Percentiles rank a stretch among this genome's conserved stretches.
These are phyloP conservation scores for Macaria notata DNA, from an alignment of 2,888 invertebrate species.

Conservation along the genomic window DNA sequence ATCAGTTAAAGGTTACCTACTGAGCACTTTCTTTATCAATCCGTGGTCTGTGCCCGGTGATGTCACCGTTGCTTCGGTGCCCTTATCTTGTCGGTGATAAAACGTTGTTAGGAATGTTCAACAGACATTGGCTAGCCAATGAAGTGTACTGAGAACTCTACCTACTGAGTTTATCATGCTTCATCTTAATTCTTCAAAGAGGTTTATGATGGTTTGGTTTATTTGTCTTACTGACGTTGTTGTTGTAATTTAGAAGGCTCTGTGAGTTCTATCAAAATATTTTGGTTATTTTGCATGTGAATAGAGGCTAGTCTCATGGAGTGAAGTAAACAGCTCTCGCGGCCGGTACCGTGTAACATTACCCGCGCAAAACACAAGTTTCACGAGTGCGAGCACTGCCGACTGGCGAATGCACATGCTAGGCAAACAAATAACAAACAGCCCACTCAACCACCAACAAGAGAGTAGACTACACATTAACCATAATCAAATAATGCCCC, in stretches of 20 bases:
- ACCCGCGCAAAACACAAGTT: constrained; percentile 35
- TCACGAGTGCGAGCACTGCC: constrained; percentile 38
- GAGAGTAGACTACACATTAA: too few relatives aligned
- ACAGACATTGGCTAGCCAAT: constrained; percentile 47
- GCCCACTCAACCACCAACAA: too few relatives aligned
- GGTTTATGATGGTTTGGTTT: constrained; percentile 11
- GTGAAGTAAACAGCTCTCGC: too few relatives aligned
- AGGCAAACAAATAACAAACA: too few relatives aligned
- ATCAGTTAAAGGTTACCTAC: constrained; percentile 67
- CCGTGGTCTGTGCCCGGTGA: constrained; percentile 63
- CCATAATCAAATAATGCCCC: too few relatives aligned
- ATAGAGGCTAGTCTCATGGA: too few relatives aligned
- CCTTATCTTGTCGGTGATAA: constrained; percentile 74
- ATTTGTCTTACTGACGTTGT: background rate
- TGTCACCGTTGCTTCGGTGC: constrained; percentile 69
- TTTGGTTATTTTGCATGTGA: too few relatives aligned
- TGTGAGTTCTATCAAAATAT: too few relatives aligned
- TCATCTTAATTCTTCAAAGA: constrained; percentile 20
- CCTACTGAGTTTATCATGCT: constrained; percentile 27
- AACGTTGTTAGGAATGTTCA: constrained; percentile 66
- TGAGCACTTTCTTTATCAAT: constrained; percentile 74
- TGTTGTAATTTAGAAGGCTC: too few relatives aligned
- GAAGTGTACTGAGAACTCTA: constrained; percentile 42
- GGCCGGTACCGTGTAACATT: constrained; percentile 8
- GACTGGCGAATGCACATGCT: too few relatives aligned